phyloP scores from a whole-genome alignment of 2,888 invertebrate species.

The Chymomyza procnemis region DNA sequence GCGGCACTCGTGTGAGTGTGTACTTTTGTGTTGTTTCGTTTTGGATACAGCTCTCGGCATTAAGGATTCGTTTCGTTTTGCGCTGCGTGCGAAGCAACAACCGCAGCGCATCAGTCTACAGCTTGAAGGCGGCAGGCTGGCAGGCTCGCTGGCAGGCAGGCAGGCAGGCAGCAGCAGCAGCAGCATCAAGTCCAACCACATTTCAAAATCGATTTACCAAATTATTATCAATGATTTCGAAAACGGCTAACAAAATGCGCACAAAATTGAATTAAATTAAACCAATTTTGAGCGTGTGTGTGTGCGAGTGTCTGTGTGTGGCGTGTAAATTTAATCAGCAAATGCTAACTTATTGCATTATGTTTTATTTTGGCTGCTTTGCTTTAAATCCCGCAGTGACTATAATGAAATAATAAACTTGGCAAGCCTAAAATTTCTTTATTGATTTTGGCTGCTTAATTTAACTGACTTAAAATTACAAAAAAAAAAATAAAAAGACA shows the following conservation, averaged over 20 bases:
- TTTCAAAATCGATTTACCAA: constrained; percentile 66
- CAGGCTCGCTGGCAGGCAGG: too few relatives aligned
- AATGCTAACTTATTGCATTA: not conserved
- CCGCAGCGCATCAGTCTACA: constrained; percentile 40
- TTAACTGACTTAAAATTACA: constrained; percentile 14
- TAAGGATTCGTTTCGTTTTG: constrained; percentile 37
- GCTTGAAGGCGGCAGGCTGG: not conserved
- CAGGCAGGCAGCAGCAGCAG: too few relatives aligned
- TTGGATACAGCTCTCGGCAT: constrained; percentile 15
- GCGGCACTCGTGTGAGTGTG: not conserved
- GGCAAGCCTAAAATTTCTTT: constrained; percentile 20
- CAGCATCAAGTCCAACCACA: constrained; percentile 39
- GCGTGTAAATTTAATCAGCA: constrained; percentile 48
- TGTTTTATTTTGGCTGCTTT: not conserved
- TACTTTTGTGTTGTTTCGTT: constrained; percentile 19
- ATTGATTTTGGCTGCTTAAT: constrained; percentile 36
- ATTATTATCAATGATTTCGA: constrained; percentile 68
- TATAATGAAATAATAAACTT: constrained; percentile 1
- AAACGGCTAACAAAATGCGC: constrained; percentile 43
- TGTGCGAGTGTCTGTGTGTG: constrained; percentile 5
- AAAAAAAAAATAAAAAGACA: constrained; percentile 16
- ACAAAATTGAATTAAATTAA: constrained; percentile 66
- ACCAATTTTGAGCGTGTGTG: constrained; percentile 38
- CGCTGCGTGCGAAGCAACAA: constrained; percentile 56
- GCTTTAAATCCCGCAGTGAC: constrained; percentile 32